Percentiles rank a stretch among this genome's conserved stretches.
Evolutionary conservation across 2,113 vertebrate genomes (phyloP).

Genomic region (Psettodes erumei): DNA sequence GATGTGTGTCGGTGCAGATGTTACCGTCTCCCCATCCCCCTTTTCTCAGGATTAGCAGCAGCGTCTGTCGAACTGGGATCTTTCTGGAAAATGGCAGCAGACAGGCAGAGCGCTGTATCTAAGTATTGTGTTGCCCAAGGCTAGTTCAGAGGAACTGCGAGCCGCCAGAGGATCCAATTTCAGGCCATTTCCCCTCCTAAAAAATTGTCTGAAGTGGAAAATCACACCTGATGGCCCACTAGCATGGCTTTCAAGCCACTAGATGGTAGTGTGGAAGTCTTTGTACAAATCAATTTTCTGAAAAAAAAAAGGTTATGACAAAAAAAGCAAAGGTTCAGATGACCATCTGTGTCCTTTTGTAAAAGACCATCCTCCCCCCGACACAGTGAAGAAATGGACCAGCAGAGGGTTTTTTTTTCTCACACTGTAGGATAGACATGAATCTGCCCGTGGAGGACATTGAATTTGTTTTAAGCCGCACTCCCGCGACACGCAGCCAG

Average conservation of each 20-base stretch:
- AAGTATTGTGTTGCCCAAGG: conserved; percentile 58
- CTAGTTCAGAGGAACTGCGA: conserved; percentile 58
- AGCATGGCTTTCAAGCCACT: conserved; percentile 66
- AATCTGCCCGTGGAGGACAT: conserved; percentile 54
- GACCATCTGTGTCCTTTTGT: conserved; percentile 56
- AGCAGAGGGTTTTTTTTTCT: conserved; percentile 12
- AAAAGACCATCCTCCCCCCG: conserved; percentile 22
- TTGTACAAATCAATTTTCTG: conserved; percentile 70
- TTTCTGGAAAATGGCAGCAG: conserved; percentile 49
- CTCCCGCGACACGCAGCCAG: conserved; percentile 49
- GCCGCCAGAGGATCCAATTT: conserved; percentile 71
- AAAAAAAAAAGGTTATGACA: conserved; percentile 41
- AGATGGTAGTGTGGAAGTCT: conserved; percentile 62
- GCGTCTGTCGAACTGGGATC: conserved; percentile 29
- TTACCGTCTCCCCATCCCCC: neutral
- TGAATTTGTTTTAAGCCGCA: conserved; percentile 63
- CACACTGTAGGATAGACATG: conserved; percentile 32
- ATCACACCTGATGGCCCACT: conserved; percentile 74
- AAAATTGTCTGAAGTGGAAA: conserved; percentile 76
- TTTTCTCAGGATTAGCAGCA: conserved; percentile 23
- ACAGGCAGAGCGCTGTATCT: conserved; percentile 24
- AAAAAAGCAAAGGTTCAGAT: conserved; percentile 46
- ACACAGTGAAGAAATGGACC: conserved; percentile 8
- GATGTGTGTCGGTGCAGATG: neutral
- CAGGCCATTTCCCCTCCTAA: conserved; percentile 52